Conservation (phyloP, 2,888 invertebrate genomes). For the Diplazon laetatorius region DNA sequence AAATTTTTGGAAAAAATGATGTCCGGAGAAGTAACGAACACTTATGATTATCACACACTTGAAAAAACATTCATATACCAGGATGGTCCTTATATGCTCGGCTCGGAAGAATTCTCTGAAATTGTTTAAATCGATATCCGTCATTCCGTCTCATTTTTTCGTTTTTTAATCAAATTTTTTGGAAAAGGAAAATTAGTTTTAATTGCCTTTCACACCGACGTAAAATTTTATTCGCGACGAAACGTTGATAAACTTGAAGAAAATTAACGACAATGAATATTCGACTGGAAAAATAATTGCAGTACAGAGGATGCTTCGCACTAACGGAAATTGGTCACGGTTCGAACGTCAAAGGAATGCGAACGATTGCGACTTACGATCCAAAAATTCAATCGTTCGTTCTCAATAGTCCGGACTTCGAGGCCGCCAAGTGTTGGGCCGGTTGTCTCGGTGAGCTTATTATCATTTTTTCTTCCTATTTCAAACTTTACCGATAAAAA, state of each 20-base stretch:
- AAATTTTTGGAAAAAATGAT: conserved; percentile 77
- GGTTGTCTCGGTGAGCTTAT: conserved; percentile 91
- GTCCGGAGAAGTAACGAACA: conserved; percentile 75
- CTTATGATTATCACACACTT: too few relatives aligned
- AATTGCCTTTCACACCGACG: too few relatives aligned
- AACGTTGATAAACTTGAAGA: conserved; percentile 6
- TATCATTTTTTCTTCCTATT: conserved; percentile 34
- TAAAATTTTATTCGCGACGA: too few relatives aligned
- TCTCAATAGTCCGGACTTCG: conserved; percentile 95
- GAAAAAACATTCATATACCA: too few relatives aligned
- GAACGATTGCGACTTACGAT: conserved; percentile 95
- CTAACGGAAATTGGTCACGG: conserved; percentile 98
- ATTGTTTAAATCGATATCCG: too few relatives aligned
- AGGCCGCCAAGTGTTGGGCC: conserved; percentile 98
- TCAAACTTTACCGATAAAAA: background rate
- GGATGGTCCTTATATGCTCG: too few relatives aligned
- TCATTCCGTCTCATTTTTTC: too few relatives aligned
- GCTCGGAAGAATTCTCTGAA: too few relatives aligned
- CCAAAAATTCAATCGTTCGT: conserved; percentile 90
- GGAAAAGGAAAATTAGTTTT: too few relatives aligned
- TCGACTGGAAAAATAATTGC: conserved; percentile 35
- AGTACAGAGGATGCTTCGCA: conserved; percentile 92
- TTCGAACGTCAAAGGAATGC: conserved; percentile 95
- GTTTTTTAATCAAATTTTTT: conserved; percentile 6
- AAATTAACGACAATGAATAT: background rate